Evolutionary conservation across 2,888 invertebrate species (phyloP).

Genomic region (Mallateleia sp.): DNA sequence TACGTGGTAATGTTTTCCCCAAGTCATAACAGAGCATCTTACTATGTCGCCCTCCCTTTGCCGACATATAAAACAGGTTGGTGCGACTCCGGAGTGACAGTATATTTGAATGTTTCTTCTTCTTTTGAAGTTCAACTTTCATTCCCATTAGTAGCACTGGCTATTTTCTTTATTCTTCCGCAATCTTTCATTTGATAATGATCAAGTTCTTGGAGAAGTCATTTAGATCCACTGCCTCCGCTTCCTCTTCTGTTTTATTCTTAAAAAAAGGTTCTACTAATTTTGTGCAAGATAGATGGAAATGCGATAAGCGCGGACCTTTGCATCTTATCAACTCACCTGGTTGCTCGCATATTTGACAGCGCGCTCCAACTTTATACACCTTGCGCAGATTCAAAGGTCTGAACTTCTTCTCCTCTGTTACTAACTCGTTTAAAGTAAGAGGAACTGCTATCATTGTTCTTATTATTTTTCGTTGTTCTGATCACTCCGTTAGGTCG

Average conservation of each 20-base stretch:
- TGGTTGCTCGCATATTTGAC: conserved; percentile 94
- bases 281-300: conserved; percentile 93
- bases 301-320: conserved; percentile 93
- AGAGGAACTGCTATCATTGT: conserved; percentile 52
- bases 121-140: too few relatives aligned
- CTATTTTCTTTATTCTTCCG: conserved; percentile 82
- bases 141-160: too few relatives aligned
- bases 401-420: conserved; percentile 28
- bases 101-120: too few relatives aligned
- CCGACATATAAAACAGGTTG: too few relatives aligned
- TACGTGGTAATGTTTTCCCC: too few relatives aligned
- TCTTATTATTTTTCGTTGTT: neutral
- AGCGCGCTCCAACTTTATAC: conserved; percentile 90
- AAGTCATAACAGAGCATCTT: too few relatives aligned
- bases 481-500: neutral
- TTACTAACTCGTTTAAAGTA: conserved; percentile 43
- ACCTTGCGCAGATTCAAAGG: conserved; percentile 51
- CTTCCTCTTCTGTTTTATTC: conserved; percentile 83
- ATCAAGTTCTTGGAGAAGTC: conserved; percentile 83
- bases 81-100: too few relatives aligned
- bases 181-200: conserved; percentile 82
- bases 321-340: conserved; percentile 94
- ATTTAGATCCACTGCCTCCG: conserved; percentile 61
- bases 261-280: conserved; percentile 88
- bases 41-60: too few relatives aligned